These are phyloP conservation scores for Kobus ellipsiprymnus DNA, from an alignment of 2,113 vertebrate genomes.

Conservation along the genomic window DNA sequence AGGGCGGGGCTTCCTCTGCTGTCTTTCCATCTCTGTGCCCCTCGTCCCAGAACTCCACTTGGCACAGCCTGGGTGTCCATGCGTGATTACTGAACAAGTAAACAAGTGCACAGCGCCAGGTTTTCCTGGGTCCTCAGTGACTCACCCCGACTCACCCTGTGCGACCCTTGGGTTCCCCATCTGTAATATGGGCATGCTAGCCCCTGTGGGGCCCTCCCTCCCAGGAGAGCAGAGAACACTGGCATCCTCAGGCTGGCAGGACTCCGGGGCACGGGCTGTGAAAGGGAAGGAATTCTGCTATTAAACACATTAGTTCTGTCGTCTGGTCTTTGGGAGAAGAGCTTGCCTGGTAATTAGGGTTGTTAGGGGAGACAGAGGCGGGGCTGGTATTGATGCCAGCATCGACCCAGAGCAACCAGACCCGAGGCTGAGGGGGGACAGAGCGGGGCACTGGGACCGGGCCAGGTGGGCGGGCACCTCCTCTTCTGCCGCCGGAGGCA, in stretches of 20 bases:
- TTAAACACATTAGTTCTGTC: background rate
- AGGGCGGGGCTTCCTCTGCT: background rate
- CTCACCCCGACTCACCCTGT: background rate
- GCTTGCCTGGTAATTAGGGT: background rate
- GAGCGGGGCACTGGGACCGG: fast-evolving
- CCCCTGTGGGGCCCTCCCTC: background rate
- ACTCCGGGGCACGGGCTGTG: background rate
- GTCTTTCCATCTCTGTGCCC: background rate
- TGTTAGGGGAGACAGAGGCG: background rate
- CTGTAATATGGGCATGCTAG: background rate
- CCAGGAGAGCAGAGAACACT: background rate
- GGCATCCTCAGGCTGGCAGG: background rate
- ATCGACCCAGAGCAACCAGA: background rate
- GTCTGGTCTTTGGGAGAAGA: background rate
- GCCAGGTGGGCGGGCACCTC: background rate
- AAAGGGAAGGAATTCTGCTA: background rate
- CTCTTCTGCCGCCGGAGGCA: background rate
- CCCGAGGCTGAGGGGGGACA: background rate
- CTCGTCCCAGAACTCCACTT: background rate
- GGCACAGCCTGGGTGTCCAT: background rate
- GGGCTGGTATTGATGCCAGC: background rate
- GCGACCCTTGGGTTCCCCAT: fast-evolving
- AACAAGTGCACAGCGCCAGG: background rate
- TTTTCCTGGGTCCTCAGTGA: background rate
- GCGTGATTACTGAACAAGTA: fast-evolving